Base-by-base conservation (phyloP, 2,113 vertebrate genomes). In the Protobothrops mucrosquamatus region DNA sequence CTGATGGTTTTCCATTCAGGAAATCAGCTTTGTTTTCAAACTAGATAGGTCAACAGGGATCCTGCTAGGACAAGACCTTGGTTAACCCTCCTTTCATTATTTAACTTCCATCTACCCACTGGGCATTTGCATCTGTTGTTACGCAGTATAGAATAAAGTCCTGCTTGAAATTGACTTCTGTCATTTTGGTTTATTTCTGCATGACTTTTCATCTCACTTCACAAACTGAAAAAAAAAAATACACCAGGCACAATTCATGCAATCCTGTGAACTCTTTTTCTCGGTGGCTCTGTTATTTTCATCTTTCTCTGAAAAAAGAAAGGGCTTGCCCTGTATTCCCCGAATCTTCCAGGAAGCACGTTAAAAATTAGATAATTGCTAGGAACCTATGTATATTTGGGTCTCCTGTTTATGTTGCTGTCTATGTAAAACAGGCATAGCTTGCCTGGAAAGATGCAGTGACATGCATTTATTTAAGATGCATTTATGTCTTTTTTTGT, bases 201-300 rank as follows among this genome's bases (percentile, higher is more conserved):
- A 86, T 90, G 69, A 46, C 39, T 23, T 93, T 61, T 85, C 69
- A 59, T 90, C 29, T 52, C 26, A 90, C 90, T 90, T 93, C 92
- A 90, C 4, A 29, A 89, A 85, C 4, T 34, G 69, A n/a, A 59
- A 12, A 61, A 55, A 12, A 48, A 88, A 85, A 14, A 59, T 55
- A 39, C 52, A 89, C 26, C 69, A 85, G 39, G 74, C 39, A 54
- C 23, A 24, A 24, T 54, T 9, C 54, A 46, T 46, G 87, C 81
- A 89, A 89, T 52, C 52, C 54, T 29, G 46, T 89, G 26, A 46
- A 22, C 22, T 2, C 11, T 81, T 26, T 52, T 51, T 89, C 26
- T 57, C 39, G 52, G 46, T 64, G 12, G 18, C 4, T 88, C 22
- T 34, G 6, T 48, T 61, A 48, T 10, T 26, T 91, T 86, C 26